Conservation (phyloP, 2,888 invertebrate species). For the Lomographa bimaculata region DNA sequence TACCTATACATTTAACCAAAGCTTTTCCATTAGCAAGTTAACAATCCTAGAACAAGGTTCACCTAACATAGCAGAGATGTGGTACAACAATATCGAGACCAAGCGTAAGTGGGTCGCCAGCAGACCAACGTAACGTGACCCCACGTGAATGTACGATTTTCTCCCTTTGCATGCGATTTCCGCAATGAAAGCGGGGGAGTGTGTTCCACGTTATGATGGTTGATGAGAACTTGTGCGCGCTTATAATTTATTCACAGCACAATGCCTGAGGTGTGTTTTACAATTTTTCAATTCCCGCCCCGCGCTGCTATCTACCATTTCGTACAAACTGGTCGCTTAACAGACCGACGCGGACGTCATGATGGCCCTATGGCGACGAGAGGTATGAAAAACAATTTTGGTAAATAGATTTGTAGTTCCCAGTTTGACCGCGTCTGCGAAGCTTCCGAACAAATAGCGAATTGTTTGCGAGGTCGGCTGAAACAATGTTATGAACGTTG, state of each 20-base stretch:
- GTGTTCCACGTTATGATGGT: slow-evolving; percentile 48
- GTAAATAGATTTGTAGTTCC: neutral
- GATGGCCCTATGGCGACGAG: too few relatives aligned
- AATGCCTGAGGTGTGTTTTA: slow-evolving; percentile 66
- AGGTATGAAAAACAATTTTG: neutral
- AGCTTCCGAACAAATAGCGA: slow-evolving; percentile 31
- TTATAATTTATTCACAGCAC: slow-evolving; percentile 77
- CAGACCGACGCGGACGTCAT: neutral
- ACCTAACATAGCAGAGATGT: slow-evolving; percentile 62
- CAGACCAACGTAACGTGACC: slow-evolving; percentile 51
- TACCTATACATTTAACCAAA: too few relatives aligned
- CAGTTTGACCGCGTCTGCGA: neutral
- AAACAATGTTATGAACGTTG: slow-evolving; percentile 36
- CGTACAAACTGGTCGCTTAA: slow-evolving; percentile 1
- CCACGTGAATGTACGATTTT: slow-evolving; percentile 51
- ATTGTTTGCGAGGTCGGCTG: slow-evolving; percentile 42
- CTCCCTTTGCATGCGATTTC: slow-evolving; percentile 40
- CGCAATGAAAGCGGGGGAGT: slow-evolving; percentile 41
- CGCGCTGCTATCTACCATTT: slow-evolving; percentile 43
- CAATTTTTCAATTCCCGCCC: slow-evolving; percentile 62
- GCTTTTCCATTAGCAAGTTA: slow-evolving; percentile 52
- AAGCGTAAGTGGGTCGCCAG: slow-evolving; percentile 67
- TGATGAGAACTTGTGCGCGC: slow-evolving; percentile 57
- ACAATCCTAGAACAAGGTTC: slow-evolving; percentile 61
- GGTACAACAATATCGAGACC: slow-evolving; percentile 70